phyloP scores from a whole-genome alignment of 2,888 invertebrate species.

The Serripes groenlandicus region DNA sequence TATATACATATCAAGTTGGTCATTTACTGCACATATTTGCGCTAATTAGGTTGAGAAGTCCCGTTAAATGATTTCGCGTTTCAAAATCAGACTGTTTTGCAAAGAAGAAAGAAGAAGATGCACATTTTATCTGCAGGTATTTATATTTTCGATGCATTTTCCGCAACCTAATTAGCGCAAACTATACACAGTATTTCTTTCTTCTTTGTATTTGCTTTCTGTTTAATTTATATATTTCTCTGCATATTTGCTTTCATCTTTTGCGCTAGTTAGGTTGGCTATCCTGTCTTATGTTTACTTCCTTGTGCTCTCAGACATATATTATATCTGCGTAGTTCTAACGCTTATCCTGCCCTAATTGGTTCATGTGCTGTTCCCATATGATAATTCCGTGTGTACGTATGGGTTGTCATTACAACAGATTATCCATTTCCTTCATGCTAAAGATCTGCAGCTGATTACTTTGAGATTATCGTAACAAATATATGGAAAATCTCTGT shows the following conservation, averaged over 20 bases:
- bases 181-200: neutral
- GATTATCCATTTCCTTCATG: too few relatives aligned
- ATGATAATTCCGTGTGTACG: too few relatives aligned
- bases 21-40: conserved; percentile 12
- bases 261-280: conserved; percentile 14
- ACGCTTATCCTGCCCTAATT: too few relatives aligned
- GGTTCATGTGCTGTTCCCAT: too few relatives aligned
- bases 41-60: conserved; percentile 26
- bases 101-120: conserved; percentile 21
- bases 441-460: too few relatives aligned
- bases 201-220: neutral
- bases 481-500: too few relatives aligned
- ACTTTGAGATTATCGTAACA: too few relatives aligned
- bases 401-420: too few relatives aligned
- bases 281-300: too few relatives aligned
- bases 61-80: neutral
- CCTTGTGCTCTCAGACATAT: too few relatives aligned
- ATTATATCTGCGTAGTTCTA: too few relatives aligned
- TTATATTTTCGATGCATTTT: neutral
- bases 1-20: too few relatives aligned
- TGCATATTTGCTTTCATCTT: neutral
- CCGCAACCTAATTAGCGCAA: conserved; percentile 41
- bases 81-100: neutral
- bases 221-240: neutral
- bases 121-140: conserved; percentile 22